These are phyloP conservation scores for Schizopygopsis malacanthus DNA, from an alignment of 2,797 vertebrate species.

Conservation along the genomic window DNA sequence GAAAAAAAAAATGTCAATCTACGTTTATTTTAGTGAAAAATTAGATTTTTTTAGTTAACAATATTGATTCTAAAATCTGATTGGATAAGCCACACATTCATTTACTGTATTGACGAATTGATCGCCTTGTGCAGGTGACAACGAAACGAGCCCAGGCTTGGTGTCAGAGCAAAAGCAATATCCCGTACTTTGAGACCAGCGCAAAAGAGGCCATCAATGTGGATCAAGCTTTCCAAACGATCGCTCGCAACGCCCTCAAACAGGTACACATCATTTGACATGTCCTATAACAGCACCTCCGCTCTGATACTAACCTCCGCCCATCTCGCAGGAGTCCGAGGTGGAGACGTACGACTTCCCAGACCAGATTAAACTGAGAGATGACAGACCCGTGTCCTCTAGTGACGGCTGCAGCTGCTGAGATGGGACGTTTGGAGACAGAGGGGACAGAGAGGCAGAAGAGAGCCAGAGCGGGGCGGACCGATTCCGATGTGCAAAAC, in stretches of 20 bases:
- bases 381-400: slow-evolving; percentile 55
- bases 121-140: slow-evolving; percentile 56
- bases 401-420: slow-evolving; percentile 63
- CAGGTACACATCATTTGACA: slow-evolving; percentile 47
- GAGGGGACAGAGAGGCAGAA: slow-evolving; percentile 31
- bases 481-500: slow-evolving; percentile 29
- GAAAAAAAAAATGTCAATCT: neutral
- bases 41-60: neutral
- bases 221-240: slow-evolving; percentile 71
- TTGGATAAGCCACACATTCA: neutral
- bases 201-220: slow-evolving; percentile 72
- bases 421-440: slow-evolving; percentile 20
- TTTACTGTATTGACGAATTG: neutral
- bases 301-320: neutral
- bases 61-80: neutral
- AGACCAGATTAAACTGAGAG: slow-evolving; percentile 64
- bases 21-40: no score
- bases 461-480: neutral
- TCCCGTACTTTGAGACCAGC: slow-evolving; percentile 70
- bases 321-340: slow-evolving; percentile 58
- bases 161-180: slow-evolving; percentile 70
- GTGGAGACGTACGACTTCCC: slow-evolving; percentile 65
- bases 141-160: slow-evolving; percentile 67
- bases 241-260: slow-evolving; percentile 68
- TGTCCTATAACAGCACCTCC: neutral